These are phyloP conservation scores for Aricia agestis DNA, from an alignment of 1,140 invertebrate genomes.

Conservation along the genomic window DNA sequence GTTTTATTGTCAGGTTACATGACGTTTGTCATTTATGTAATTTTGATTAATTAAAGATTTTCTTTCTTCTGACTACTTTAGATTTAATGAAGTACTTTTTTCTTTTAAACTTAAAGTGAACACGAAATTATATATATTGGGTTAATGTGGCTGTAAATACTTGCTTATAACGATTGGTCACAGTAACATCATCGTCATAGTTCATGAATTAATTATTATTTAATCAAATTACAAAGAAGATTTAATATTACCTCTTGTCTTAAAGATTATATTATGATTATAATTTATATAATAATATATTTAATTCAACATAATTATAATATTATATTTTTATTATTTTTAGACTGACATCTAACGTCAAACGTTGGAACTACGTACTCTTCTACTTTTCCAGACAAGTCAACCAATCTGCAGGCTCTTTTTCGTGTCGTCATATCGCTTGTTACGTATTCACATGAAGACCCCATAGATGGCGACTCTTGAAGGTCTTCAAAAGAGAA, in stretches of 20 bases:
- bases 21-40: background rate
- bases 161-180: too few species aligned
- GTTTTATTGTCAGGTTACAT: constrained; percentile 12
- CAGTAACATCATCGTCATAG: too few species aligned
- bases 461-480: background rate
- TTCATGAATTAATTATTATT: too few species aligned
- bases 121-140: too few species aligned
- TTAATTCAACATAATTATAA: too few species aligned
- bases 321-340: background rate
- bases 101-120: too few species aligned
- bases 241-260: too few species aligned
- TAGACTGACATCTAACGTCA: background rate
- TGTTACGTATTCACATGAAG: background rate
- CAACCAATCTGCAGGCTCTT: background rate
- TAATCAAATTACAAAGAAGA: too few species aligned
- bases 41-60: background rate
- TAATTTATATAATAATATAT: too few species aligned
- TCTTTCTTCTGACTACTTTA: background rate
- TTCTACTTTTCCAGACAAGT: background rate
- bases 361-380: background rate
- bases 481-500: background rate
- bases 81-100: too few species aligned
- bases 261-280: too few species aligned
- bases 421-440: background rate
- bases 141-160: too few species aligned